phyloP scores from a whole-genome alignment of 2,113 vertebrate species.

The Cnemophilus loriae region DNA sequence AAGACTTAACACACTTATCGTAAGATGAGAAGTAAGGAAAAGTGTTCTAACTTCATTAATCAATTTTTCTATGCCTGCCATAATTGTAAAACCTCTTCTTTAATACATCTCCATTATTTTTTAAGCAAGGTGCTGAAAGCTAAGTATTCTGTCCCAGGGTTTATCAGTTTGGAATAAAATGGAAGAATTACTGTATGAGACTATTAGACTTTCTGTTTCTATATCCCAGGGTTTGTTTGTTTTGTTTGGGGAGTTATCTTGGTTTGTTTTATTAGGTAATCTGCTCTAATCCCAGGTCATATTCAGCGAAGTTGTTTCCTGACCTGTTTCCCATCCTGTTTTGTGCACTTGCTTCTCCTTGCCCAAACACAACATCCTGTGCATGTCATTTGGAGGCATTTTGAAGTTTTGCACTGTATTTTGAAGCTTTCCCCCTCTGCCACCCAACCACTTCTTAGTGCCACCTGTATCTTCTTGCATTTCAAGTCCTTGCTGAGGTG shows the following conservation, averaged over 20 bases:
- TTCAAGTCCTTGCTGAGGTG: background rate
- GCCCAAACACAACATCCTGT: fast-evolving
- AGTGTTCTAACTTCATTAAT: background rate
- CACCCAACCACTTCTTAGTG: fast-evolving
- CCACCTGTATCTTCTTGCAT: background rate
- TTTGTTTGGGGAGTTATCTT: background rate
- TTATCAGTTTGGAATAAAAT: background rate
- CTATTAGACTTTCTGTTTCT: background rate
- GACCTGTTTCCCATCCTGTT: background rate
- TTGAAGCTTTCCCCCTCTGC: background rate
- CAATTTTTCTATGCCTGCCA: background rate
- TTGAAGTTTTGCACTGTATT: background rate
- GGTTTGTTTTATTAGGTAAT: background rate
- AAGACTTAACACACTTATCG: background rate
- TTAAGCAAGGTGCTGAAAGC: background rate
- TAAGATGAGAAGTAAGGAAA: background rate
- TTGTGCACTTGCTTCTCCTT: background rate
- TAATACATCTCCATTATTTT: background rate
- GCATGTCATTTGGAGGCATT: background rate
- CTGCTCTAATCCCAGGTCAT: background rate
- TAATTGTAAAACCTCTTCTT: background rate
- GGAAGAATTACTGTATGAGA: background rate
- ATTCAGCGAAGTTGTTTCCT: background rate
- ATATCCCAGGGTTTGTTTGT: background rate
- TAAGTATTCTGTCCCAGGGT: fast-evolving